Base-by-base conservation (phyloP, 2,797 vertebrate genomes). In the Galago senegalensis region DNA sequence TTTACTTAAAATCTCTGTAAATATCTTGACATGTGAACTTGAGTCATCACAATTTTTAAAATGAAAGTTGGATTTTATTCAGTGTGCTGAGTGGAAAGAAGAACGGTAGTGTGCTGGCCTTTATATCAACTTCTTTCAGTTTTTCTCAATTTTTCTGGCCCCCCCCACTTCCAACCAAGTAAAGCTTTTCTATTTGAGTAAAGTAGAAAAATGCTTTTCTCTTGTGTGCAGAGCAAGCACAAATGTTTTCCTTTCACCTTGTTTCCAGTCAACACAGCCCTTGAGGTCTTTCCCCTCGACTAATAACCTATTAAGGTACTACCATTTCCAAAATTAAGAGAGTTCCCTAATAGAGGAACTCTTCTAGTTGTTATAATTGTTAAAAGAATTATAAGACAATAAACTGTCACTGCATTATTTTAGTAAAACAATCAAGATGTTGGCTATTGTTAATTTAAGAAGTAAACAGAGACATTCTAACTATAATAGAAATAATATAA, bases 351-450 rank as follows among this genome's bases (percentile, higher is more conserved):
- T 72, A 94, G 12, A 72, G 13, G 27, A 73, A 72, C 23, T 79
- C 27, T 49, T 31, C 34, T 46, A 49, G 31, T 61, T 95, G 16
- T 40, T 87, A 87, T 93, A 75, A 90, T 69, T 93, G 16, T 40
- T 87, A 87, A 95, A 75, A 90, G 67, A 87, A 40, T 87, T 77
- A 65, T 25, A 86, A 69, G 87, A 81, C 60, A 93, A 83, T 87
- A 53, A 46, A 86, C 13, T 61, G 0, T 53, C 10, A 75, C 16
- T 56, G 0, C 14, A 79, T 56, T 21, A 82, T 72, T 77, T 69
- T 56, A 34, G 7, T 14, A 46, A 85, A 93, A 53, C 20, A 58
- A 34, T 20, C 34, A 34, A 69, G 76, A 53, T 1, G 18, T 37
- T 29, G 20, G 34, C 17, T 56, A 81, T 67, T 61, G 3, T 75